Evolutionary conservation across 2,888 invertebrate species (phyloP), one percentile per base, ranked within the genome.

Genomic region (Dryadula phaetusa): DNA sequence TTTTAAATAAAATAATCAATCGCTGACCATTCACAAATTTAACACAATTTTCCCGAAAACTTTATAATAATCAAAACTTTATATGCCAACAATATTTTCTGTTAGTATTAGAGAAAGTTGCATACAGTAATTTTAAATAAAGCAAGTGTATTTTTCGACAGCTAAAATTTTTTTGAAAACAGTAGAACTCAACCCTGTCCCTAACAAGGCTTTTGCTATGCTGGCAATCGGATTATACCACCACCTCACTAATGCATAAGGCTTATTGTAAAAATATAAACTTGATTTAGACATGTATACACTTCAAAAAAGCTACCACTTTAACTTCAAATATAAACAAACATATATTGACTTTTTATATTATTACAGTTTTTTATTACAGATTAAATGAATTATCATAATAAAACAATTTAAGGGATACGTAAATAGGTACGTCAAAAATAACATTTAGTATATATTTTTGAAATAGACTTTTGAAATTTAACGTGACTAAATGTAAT

Each of bases 1-100:
- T 47, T 22, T 25, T 7, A 47, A 47, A 42, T 16, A 16, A 6
- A 6, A 16, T 16, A 42, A 16, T 7, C 42, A 3, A 20, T 16
- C 4, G 10, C 3, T 46, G 18, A 20, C 18, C 44, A 8, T 1
- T 12, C 46, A n/a, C 16, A 3, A 46, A 44, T 20, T 46, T 47
- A 6, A 47, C 22, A 22, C 14, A 28, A 49, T 25, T 49, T 28
- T 25, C 14, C n/a, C 25, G n/a, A 28, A 49, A 49, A 25, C 22
- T 22, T 47, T 47, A 7, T 49, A 8, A 28, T n/a, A 49, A 49
- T 8, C n/a, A 28, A 49, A 49, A 28, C n/a, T 25, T 49, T n/a
- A 25, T 49, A 0, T 25, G n/a, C 28, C 28, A n/a, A 49, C 25
- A 25, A 28, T 49, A 49, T 49, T 49, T 49, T 28, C n/a, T 2